A percentile compares a stretch with the other conserved stretches of the same genome.
These are phyloP conservation scores for Sarcophaga rosellei DNA, from an alignment of 2,888 invertebrate species.

Conservation along the genomic window DNA sequence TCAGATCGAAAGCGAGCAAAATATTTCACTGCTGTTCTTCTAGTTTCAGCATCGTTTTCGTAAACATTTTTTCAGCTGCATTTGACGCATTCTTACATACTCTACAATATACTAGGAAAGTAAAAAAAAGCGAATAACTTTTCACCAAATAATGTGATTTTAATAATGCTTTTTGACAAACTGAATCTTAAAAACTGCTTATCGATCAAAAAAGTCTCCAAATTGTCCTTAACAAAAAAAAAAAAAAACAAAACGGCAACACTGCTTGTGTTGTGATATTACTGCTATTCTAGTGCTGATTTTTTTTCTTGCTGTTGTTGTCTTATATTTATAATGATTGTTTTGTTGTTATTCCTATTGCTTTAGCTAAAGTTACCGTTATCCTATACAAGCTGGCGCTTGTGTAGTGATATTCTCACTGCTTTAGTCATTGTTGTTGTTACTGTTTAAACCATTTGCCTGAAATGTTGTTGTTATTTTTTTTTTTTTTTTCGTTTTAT, in stretches of 20 bases:
- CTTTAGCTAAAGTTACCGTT: conserved; percentile 38
- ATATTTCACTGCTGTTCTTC: too few relatives aligned
- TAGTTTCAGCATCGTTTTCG: too few relatives aligned
- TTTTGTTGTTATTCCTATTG: not conserved
- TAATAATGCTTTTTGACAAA: too few relatives aligned
- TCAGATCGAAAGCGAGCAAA: too few relatives aligned
- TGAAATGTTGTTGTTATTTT: not conserved
- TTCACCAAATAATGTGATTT: too few relatives aligned
- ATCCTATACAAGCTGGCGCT: conserved; percentile 29
- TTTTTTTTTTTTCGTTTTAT: not conserved
- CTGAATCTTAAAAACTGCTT: too few relatives aligned
- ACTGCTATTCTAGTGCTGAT: not conserved
- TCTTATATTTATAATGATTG: not conserved
- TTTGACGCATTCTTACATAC: too few relatives aligned
- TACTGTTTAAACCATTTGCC: conserved; percentile 7
- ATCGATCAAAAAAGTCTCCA: too few relatives aligned
- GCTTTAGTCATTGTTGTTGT: not conserved
- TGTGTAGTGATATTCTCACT: conserved; percentile 33
- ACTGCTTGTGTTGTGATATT: not conserved
- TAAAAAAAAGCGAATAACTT: too few relatives aligned
- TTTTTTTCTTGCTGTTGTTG: conserved; percentile 8
- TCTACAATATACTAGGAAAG: too few relatives aligned
- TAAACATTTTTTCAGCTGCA: too few relatives aligned
- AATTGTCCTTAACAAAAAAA: too few relatives aligned
- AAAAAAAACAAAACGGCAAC: not conserved